Percentiles rank a stretch among this genome's conserved stretches.
phyloP scores from a whole-genome alignment of 1,140 invertebrate genomes.

The Tribolium castaneum region DNA sequence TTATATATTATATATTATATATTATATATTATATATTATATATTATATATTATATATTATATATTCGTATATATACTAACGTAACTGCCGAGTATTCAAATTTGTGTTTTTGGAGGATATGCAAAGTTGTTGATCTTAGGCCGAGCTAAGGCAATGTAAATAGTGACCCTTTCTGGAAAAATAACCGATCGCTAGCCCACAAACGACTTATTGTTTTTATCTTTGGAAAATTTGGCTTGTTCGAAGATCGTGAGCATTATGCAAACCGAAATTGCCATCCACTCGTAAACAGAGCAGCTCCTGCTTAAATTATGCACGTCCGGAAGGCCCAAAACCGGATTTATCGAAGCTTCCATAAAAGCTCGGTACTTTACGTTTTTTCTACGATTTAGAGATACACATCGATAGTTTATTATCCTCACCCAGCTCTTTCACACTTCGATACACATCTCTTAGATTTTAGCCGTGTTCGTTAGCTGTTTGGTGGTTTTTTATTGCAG shows the following conservation, averaged over 20 bases:
- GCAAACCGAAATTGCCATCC: not conserved
- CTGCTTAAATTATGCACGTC: constrained; percentile 3
- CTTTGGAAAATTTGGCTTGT: too few relatives aligned
- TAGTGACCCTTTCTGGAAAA: not conserved
- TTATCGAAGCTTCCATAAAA: constrained; percentile 32
- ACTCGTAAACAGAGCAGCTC: not conserved
- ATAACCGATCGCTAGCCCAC: not conserved
- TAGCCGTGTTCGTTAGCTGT: constrained; percentile 28
- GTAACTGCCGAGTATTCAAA: not conserved
- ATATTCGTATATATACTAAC: too few relatives aligned
- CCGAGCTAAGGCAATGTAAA: not conserved
- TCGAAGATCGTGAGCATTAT: not conserved
- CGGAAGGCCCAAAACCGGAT: constrained; percentile 8
- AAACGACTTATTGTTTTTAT: too few relatives aligned
- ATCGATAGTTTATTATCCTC: constrained; percentile 21
- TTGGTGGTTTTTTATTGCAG: constrained; percentile 27
- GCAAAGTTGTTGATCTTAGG: not conserved
- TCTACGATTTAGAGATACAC: constrained; percentile 26
- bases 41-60: too few relatives aligned
- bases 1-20: too few relatives aligned
- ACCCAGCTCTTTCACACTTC: constrained; percentile 29
- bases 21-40: too few relatives aligned
- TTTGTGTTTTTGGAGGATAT: not conserved
- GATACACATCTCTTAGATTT: constrained; percentile 34
- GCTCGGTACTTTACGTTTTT: constrained; percentile 17